Conservation (phyloP, 1,140 invertebrate genomes). For the Goniozus legneri region DNA sequence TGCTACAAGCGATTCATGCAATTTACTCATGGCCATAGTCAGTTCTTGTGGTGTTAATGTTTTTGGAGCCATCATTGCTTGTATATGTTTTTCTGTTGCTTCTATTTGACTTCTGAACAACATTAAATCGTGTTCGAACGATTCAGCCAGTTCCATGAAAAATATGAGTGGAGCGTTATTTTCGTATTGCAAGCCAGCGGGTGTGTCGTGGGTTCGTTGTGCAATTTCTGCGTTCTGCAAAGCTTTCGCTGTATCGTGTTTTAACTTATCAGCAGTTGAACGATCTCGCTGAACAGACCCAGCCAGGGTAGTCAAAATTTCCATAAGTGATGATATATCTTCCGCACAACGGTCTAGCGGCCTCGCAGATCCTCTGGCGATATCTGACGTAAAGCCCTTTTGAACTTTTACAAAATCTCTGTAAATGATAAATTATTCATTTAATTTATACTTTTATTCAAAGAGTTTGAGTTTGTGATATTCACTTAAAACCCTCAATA, state of each 20-base stretch:
- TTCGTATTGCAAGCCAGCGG: conserved; percentile 73
- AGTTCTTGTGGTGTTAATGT: conserved; percentile 69
- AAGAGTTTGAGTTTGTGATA: conserved; percentile 10
- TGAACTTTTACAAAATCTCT: conserved; percentile 82
- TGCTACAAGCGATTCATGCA: conserved; percentile 82
- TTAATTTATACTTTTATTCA: conserved; percentile 14
- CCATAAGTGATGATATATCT: conserved; percentile 63
- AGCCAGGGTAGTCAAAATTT: conserved; percentile 62
- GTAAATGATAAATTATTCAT: conserved; percentile 48
- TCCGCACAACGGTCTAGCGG: conserved; percentile 64
- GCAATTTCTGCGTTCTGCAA: conserved; percentile 75
- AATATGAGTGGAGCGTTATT: conserved; percentile 72
- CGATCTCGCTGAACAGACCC: conserved; percentile 62
- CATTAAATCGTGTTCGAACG: conserved; percentile 71
- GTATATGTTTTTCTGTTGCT: conserved; percentile 69
- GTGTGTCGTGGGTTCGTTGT: conserved; percentile 74
- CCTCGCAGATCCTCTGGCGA: conserved; percentile 69
- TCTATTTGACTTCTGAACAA: conserved; percentile 70
- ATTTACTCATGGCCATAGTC: conserved; percentile 68
- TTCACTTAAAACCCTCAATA: conserved; percentile 61
- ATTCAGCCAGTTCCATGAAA: conserved; percentile 68
- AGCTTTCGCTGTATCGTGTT: conserved; percentile 70
- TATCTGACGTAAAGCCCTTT: conserved; percentile 76
- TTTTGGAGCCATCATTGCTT: conserved; percentile 64
- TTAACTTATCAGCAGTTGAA: conserved; percentile 66